A percentile compares a stretch with the other conserved stretches of the same genome.
These are phyloP conservation scores for Myodes glareolus DNA, from an alignment of 2,113 vertebrate species.

Conservation along the genomic window DNA sequence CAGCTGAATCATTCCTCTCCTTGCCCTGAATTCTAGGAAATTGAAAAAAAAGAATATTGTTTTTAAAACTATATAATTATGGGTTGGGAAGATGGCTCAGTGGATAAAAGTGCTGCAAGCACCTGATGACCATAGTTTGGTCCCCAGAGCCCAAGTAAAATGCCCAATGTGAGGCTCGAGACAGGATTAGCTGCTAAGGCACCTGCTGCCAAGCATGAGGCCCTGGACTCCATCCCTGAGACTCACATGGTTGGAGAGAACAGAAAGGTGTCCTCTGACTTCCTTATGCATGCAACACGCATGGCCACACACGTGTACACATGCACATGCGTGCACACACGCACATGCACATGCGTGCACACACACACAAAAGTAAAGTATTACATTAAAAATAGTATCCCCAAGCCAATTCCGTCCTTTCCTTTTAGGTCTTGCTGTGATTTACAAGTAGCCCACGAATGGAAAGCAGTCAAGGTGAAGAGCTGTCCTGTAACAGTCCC, in stretches of 20 bases:
- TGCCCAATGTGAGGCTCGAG: background rate
- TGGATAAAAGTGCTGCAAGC: background rate
- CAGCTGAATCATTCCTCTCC: background rate
- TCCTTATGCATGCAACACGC: fast-evolving
- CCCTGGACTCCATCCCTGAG: background rate
- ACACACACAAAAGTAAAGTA: background rate
- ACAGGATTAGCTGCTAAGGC: background rate
- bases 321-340: too few relatives aligned
- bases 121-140: background rate
- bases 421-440: background rate
- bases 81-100: background rate
- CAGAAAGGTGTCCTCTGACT: background rate
- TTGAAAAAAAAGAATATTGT: background rate
- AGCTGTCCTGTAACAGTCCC: too few relatives aligned
- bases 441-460: background rate
- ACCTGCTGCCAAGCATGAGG: background rate
- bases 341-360: background rate
- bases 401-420: background rate
- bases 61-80: background rate
- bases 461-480: background rate
- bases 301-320: background rate
- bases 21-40: background rate
- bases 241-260: background rate
- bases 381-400: background rate
- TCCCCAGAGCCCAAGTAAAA: background rate